Base-by-base conservation (phyloP, 2,797 vertebrate genomes). In the Pterois miles region DNA sequence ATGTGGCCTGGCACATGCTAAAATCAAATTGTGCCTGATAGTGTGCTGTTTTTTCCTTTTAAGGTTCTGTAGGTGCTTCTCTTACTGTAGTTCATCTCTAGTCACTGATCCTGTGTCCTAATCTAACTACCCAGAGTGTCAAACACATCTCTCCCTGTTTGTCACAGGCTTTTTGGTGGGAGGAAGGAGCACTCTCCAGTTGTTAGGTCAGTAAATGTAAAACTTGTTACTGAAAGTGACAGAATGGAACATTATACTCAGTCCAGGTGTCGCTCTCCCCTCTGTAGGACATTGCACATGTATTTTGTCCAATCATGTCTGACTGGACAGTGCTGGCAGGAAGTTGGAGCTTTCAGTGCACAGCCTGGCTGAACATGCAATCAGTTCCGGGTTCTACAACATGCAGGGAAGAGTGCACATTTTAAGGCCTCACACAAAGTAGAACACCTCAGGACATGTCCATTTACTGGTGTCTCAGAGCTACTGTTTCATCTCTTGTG, bases 401-500 rank as follows among this genome's bases (percentile, higher is more conserved):
- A 53, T 63, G 38, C 70, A 57, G 64, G 50, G 10, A 34, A 62
- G 20, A 60, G 53, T 65, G 38, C 59, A 53, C 6, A 22, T 69
- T 20, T 36, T 40, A 27, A 68, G 54, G 18, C 54, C 33, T 63
- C 22, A 50, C 56, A 78, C 25, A 18, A 33, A 63, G 36, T 29
- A 36, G 33, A 22, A 76, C 52, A 59, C 50, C 25, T 38, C 16
- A 10, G 5, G 48, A 53, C 48, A 48, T 38, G 27, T 72, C 16
- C 10, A 22, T 66, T 40, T 57, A 23, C 48, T 65, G 34, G 10
- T 52, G 43, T 46, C 60, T 63, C 31, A 6, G 8, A 46, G 29
- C 53, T 5, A 6, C 36, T 1, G 13, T 16, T 76, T 96, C 94
- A 87, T 91, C 96, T 93, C 67, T 97, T 95, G 83, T 96, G 96